These are phyloP conservation scores for Ypsolopha scabrella DNA, from an alignment of 2,888 invertebrate genomes.

Conservation along the genomic window DNA sequence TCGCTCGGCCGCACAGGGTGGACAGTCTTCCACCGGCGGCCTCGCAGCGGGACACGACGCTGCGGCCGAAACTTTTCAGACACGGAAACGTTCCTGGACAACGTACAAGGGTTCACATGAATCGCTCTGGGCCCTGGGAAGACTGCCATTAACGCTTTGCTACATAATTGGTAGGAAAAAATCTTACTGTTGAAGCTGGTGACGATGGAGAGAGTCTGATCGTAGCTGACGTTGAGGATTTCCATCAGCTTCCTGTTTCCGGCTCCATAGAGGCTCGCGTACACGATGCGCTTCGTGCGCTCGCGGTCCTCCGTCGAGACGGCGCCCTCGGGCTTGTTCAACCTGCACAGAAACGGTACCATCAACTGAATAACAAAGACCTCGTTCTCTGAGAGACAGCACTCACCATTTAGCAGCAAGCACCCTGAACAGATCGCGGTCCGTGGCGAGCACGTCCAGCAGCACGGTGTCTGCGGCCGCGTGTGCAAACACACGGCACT, in stretches of 20 bases:
- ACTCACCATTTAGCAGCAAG: constrained; percentile 48
- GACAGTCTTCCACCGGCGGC: constrained; percentile 26
- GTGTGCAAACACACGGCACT: constrained; percentile 61
- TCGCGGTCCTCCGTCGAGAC: constrained; percentile 42
- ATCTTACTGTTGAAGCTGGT: constrained; percentile 46
- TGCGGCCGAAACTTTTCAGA: constrained; percentile 38
- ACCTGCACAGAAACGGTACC: constrained; percentile 21
- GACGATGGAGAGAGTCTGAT: constrained; percentile 34
- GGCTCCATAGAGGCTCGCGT: constrained; percentile 64
- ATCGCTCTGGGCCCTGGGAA: not conserved
- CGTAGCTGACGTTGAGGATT: constrained; percentile 35
- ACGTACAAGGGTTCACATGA: not conserved
- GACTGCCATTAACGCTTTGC: not conserved
- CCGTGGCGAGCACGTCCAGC: constrained; percentile 23
- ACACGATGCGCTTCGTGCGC: constrained; percentile 61
- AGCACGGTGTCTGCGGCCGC: constrained; percentile 39
- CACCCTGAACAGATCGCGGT: constrained; percentile 42
- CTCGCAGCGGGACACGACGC: constrained; percentile 29
- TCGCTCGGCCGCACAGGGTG: constrained; percentile 38
- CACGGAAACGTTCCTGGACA: constrained; percentile 50
- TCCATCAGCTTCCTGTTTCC: constrained; percentile 48
- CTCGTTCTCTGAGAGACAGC: too few species aligned
- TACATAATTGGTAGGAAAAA: not conserved
- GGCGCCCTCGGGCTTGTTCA: constrained; percentile 26
- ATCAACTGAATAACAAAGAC: too few species aligned